Evolutionary conservation across 2,113 vertebrate genomes (phyloP).

Genomic region (Prolemur simus): DNA sequence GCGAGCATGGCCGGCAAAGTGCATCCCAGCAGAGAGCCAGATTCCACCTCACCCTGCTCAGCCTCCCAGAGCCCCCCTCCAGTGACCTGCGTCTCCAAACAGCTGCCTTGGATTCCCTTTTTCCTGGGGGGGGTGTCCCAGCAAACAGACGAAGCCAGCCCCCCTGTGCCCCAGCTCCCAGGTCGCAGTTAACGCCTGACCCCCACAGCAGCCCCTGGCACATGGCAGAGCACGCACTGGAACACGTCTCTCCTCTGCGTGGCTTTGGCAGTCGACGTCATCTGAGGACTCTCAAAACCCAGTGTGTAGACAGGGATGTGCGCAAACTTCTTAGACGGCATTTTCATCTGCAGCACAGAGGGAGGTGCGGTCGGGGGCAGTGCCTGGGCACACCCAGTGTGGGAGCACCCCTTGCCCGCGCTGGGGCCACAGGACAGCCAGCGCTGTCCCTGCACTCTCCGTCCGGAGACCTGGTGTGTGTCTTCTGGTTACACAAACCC

Average conservation of each 20-base stretch:
- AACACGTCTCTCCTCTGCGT: slow-evolving; percentile 88
- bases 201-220: neutral
- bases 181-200: fast-evolving
- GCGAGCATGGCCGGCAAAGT: neutral
- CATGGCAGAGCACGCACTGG: slow-evolving; percentile 88
- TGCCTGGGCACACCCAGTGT: too few species aligned
- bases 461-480: fast-evolving
- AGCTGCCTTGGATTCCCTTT: neutral
- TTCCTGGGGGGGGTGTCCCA: neutral
- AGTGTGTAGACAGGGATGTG: slow-evolving; percentile 96
- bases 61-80: neutral
- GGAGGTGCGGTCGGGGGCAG: neutral
- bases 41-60: neutral
- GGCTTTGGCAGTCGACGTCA: slow-evolving; percentile 74
- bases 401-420: neutral
- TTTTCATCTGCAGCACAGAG: slow-evolving; percentile 91
- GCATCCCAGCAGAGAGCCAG: too few species aligned
- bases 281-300: slow-evolving; percentile 90
- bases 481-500: neutral
- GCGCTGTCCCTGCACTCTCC: too few species aligned
- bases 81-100: neutral
- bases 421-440: too few species aligned
- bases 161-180: neutral
- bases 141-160: fast-evolving
- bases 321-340: slow-evolving; percentile 96